phyloP scores from a whole-genome alignment of 2,113 vertebrate genomes.

The Laticauda colubrina region DNA sequence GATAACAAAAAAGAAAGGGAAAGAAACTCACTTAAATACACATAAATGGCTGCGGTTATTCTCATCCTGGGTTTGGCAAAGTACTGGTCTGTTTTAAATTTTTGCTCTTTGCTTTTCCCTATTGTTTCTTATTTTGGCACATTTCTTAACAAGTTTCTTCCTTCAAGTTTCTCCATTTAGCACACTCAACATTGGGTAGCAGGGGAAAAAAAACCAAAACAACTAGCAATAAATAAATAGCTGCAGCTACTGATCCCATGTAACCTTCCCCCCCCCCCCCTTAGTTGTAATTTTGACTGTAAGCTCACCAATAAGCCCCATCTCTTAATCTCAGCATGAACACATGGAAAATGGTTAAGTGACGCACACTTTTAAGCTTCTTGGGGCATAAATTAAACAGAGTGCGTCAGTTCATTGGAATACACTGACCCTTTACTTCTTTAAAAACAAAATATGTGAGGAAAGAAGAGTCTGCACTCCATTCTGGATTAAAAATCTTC shows the following conservation, averaged over 20 bases:
- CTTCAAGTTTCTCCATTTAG: constrained; percentile 52
- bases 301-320: constrained; percentile 67
- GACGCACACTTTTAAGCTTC: constrained; percentile 69
- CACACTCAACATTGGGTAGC: constrained; percentile 21
- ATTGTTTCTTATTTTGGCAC: constrained; percentile 35
- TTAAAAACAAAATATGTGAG: constrained; percentile 54
- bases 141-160: constrained; percentile 35
- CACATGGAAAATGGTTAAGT: constrained; percentile 71
- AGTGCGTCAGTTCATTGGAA: constrained; percentile 70
- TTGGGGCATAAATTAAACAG: constrained; percentile 65
- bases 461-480: constrained; percentile 41
- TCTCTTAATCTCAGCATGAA: constrained; percentile 68
- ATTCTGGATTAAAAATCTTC: constrained; percentile 49
- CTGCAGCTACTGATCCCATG: constrained; percentile 53
- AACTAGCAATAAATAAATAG: constrained; percentile 54
- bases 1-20: not conserved
- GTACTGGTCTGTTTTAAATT: not conserved
- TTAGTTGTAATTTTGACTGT: constrained; percentile 68
- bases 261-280: constrained; percentile 47
- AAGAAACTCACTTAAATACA: not conserved
- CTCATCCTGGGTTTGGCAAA: constrained; percentile 28
- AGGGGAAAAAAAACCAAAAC: not conserved
- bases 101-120: not conserved
- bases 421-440: constrained; percentile 72
- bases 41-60: not conserved